Evolutionary conservation across 2,888 invertebrate genomes (phyloP).

Genomic region (Chymomyza fuscimana): DNA sequence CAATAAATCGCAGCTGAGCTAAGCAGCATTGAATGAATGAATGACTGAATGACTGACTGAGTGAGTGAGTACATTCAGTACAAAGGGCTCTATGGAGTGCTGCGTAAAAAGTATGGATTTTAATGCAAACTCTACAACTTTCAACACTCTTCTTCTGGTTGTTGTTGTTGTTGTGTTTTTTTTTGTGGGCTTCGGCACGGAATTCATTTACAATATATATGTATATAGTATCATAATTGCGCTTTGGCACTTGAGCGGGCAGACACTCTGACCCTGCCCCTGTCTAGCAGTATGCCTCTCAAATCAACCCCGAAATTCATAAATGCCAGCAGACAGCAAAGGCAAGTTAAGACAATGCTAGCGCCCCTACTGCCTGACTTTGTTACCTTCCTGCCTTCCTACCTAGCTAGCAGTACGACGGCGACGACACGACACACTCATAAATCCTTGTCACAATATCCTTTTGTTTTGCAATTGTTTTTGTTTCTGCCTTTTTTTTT

Average conservation of each 20-base stretch:
- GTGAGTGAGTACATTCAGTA: background rate
- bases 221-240: constrained; percentile 61
- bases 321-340: constrained; percentile 39
- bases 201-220: constrained; percentile 31
- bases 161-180: too few species aligned
- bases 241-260: constrained; percentile 55
- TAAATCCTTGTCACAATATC: constrained; percentile 73
- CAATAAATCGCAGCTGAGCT: constrained; percentile 56
- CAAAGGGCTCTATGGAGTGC: too few species aligned
- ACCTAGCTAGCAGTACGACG: background rate
- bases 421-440: constrained; percentile 45
- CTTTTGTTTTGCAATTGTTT: constrained; percentile 70
- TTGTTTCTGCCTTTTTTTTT: constrained; percentile 10
- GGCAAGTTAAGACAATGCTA: constrained; percentile 49
- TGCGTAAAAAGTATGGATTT: background rate
- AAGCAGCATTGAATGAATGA: constrained; percentile 13
- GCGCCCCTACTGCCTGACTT: constrained; percentile 15
- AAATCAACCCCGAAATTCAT: constrained; percentile 61
- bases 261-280: background rate
- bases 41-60: background rate
- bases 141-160: background rate
- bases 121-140: background rate
- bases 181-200: constrained; percentile 2
- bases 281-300: constrained; percentile 13
- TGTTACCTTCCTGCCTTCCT: background rate